phyloP scores from a whole-genome alignment of 2,888 invertebrate species.

The Junonia oenone region DNA sequence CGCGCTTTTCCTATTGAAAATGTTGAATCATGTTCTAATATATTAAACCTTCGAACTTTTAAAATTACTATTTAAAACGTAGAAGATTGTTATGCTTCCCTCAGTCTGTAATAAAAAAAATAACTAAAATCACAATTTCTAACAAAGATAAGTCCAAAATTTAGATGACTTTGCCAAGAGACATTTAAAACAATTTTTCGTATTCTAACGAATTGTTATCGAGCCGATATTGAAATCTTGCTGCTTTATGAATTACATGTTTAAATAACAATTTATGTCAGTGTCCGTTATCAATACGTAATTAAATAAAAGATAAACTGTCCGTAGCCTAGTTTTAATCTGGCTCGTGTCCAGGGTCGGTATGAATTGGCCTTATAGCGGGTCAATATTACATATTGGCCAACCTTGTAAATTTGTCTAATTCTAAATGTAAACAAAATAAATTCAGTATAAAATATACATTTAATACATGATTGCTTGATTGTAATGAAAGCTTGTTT shows the following conservation, averaged over 20 bases:
- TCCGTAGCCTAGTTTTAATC: slow-evolving; percentile 28
- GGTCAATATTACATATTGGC: slow-evolving; percentile 16
- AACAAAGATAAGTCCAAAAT: no score
- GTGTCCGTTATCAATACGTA: slow-evolving; percentile 2
- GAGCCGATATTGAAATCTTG: not conserved
- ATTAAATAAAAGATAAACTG: slow-evolving; percentile 24
- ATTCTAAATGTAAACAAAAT: not conserved
- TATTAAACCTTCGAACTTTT: no score
- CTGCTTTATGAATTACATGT: not conserved
- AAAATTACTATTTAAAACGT: no score
- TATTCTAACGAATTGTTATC: not conserved
- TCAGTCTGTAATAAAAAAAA: no score
- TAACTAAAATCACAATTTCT: no score
- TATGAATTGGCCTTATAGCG: slow-evolving; percentile 21
- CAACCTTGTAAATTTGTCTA: not conserved
- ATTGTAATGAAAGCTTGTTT: not conserved
- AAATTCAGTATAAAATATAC: no score
- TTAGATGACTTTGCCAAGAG: not conserved
- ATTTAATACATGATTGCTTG: not conserved
- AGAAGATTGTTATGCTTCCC: no score
- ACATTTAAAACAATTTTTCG: not conserved
- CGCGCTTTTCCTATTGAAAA: no score
- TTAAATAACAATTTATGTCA: slow-evolving; percentile 6
- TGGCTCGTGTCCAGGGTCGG: slow-evolving; percentile 31
- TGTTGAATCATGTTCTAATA: no score